A percentile compares a stretch with the other conserved stretches of the same genome.
phyloP scores from a whole-genome alignment of 2,888 invertebrate genomes.

The Ophion ventricosus region DNA sequence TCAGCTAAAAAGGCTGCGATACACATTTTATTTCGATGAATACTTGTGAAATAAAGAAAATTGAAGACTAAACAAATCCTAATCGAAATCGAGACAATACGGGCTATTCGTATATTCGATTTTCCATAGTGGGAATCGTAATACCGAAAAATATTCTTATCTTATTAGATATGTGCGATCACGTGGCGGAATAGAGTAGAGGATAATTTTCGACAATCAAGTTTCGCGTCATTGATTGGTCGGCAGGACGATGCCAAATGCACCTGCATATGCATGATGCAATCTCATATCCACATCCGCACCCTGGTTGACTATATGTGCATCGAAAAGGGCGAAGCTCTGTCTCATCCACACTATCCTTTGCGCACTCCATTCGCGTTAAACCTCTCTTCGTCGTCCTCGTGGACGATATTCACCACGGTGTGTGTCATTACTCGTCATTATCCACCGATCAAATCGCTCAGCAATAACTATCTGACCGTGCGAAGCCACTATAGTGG shows the following conservation, averaged over 20 bases:
- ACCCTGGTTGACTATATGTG: conserved; percentile 53
- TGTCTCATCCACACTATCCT: conserved; percentile 51
- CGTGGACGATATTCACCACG: conserved; percentile 73
- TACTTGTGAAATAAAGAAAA: no score
- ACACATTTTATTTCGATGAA: no score
- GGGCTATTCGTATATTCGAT: background rate
- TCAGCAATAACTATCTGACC: conserved; percentile 80
- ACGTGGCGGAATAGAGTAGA: conserved; percentile 60
- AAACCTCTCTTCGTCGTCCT: conserved; percentile 41
- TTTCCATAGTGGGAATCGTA: conserved; percentile 38
- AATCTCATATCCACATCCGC: conserved; percentile 80
- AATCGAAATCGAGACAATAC: background rate
- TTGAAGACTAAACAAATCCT: no score
- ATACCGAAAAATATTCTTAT: conserved; percentile 73
- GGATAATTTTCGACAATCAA: conserved; percentile 82
- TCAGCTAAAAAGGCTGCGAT: no score
- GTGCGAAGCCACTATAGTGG: conserved; percentile 62
- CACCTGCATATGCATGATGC: conserved; percentile 82
- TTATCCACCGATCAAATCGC: conserved; percentile 82
- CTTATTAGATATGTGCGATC: conserved; percentile 77
- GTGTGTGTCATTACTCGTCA: conserved; percentile 81
- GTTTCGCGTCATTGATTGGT: conserved; percentile 81
- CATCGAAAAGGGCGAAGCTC: conserved; percentile 46
- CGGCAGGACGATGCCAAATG: conserved; percentile 78
- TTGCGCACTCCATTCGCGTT: conserved; percentile 51